Conservation (phyloP, 1,140 invertebrate genomes). For the Mamestra configurata region DNA sequence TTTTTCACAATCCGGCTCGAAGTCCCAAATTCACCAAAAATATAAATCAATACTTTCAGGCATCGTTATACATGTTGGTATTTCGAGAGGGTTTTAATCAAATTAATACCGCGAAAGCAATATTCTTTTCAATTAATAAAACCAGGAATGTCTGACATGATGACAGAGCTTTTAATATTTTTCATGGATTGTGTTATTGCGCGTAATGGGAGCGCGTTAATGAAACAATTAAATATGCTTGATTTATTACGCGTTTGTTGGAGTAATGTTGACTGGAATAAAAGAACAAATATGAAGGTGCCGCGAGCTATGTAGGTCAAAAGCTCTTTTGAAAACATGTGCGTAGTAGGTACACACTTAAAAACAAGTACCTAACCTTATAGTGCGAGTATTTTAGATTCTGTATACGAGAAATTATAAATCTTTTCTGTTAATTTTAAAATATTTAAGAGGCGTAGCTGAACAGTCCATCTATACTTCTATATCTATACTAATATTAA, state of each 20-base stretch:
- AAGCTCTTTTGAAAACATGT: too few species aligned
- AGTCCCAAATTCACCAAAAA: not conserved
- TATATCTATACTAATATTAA: too few species aligned
- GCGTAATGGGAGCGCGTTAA: conserved; percentile 19
- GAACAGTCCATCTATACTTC: too few species aligned
- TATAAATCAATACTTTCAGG: not conserved
- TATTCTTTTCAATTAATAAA: conserved; percentile 11
- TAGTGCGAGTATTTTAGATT: too few species aligned
- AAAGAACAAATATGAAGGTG: not conserved
- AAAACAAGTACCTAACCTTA: too few species aligned
- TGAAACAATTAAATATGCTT: conserved; percentile 23
- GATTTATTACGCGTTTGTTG: not conserved
- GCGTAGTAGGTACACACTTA: too few species aligned
- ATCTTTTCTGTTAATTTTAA: too few species aligned
- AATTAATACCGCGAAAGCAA: not conserved
- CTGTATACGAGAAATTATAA: too few species aligned
- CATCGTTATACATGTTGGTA: too few species aligned
- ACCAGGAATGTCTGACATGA: not conserved
- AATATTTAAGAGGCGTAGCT: too few species aligned
- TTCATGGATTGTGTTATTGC: conserved; percentile 4
- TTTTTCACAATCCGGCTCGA: not conserved
- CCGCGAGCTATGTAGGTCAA: too few species aligned
- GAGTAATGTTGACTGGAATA: not conserved
- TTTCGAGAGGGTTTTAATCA: not conserved
- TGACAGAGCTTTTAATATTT: conserved; percentile 12